Base-by-base conservation (phyloP, 2,888 invertebrate genomes). In the Trachelus iudaicus region DNA sequence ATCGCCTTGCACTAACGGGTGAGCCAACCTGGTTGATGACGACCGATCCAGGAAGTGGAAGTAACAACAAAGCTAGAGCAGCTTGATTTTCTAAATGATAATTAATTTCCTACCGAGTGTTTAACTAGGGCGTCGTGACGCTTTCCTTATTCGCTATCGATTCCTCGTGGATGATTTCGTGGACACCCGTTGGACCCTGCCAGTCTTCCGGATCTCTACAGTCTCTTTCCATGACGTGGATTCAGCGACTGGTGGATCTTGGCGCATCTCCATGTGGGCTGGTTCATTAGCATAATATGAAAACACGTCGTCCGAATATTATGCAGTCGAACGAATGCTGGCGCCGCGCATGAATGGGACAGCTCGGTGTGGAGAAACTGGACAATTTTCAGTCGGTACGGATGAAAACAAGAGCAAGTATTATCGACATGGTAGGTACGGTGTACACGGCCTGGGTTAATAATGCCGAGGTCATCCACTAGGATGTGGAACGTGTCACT, bases 241-340 rank as follows among this genome's bases (percentile, higher is more conserved):
- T 56, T 23, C 23, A 56, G 9, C 56, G 56, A 23, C 56, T 56
- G 23, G 23, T 23, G 23, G 56, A 56, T 23, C 23, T 15, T 23
- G 56, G 15, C 23, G 56, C 23, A 56, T 56, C 56, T 56, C 9
- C 56, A 56, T 56, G 56, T 56, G 23, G 23, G 56, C 56, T 56
- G 23, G 3, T 9, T 9, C 9, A 9, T 56, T 56, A 77, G 74
- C 73, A 77, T 76, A 77, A 79, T 76, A 75, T 79, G 73, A 79
- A 75, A 79, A 77, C 56, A 56, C 23, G 56, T 56, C 56, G 6
- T 23, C 6, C 23, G 9, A 56, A 15, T 56, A 56, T 56, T 56
- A 56, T 56, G 56, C 56, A 56, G 56, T 23, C 56, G 56, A 23
- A 56, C 56, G 56, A 56, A 0, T 56, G 56, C 56, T 15, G 56